Evolutionary conservation across 2,797 vertebrate genomes (phyloP).

Genomic region (Myripristis murdjan): DNA sequence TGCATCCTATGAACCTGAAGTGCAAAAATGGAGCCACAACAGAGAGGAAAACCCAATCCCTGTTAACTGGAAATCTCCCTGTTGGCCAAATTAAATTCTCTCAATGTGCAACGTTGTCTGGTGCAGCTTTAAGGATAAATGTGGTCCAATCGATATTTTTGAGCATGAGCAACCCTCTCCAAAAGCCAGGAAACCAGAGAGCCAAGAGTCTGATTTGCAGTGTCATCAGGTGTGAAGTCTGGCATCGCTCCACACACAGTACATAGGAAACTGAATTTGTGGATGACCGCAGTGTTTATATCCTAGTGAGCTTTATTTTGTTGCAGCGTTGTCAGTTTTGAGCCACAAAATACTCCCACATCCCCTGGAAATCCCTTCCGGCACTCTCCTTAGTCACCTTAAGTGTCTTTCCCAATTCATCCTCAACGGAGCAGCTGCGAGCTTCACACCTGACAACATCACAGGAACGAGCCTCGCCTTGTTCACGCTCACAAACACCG

Average conservation of each 20-base stretch:
- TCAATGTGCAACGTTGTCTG: too few relatives aligned
- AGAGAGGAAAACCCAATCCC: background rate
- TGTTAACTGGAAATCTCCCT: constrained; percentile 4
- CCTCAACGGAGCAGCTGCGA: background rate
- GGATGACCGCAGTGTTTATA: constrained; percentile 3
- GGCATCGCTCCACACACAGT: background rate
- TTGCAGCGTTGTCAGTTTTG: constrained; percentile 7
- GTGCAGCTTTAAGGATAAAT: background rate
- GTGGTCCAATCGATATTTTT: background rate
- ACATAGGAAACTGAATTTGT: background rate
- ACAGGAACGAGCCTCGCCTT: background rate
- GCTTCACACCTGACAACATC: constrained; percentile 10
- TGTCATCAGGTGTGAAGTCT: background rate
- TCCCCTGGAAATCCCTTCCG: constrained; percentile 1
- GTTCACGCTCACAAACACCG: constrained; percentile 23
- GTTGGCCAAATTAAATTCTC: too few relatives aligned
- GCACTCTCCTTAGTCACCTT: background rate
- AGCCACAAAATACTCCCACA: constrained; percentile 8
- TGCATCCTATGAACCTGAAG: too few relatives aligned
- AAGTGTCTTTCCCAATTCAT: background rate
- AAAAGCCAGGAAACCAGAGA: background rate
- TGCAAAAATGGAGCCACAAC: constrained; percentile 1
- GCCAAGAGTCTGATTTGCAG: background rate
- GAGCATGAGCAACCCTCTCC: background rate
- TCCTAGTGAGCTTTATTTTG: constrained; percentile 3